Base-by-base conservation (phyloP, 2,888 invertebrate species). In the Thumatha senex region DNA sequence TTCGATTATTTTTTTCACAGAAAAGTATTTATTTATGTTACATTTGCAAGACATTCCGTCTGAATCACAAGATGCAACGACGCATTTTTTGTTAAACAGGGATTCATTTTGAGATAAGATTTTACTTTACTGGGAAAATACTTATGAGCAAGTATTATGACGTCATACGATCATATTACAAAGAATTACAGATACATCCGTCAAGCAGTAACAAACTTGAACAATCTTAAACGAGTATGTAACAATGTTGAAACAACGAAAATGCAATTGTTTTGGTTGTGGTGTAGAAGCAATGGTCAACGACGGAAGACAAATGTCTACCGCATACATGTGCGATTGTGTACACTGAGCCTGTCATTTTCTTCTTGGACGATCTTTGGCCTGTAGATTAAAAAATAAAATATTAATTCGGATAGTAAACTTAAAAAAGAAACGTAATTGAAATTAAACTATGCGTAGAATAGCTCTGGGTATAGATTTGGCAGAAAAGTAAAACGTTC, bases 291-390 rank as follows among this genome's bases (percentile, higher is more conserved):
- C 11, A 36, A 18, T 45, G 18, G 38, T 39, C 13, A 47, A 70
- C 58, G 67, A 18, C 54, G 54, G 40, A 41, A 43, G 41, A 52
- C 34, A 31, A 48, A 11, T 31, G 49, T 38, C 15, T n/a, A n/a
- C n/a, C n/a, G n/a, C n/a, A n/a, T n/a, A n/a, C n/a, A n/a, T n/a
- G n/a, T n/a, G n/a, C n/a, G n/a, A n/a, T n/a, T n/a, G n/a, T 54
- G 59, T 48, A 24, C 48, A 44, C 15, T 53, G 46, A 36, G 63
- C 51, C 48, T 74, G 82, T 89, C 84, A 89, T 81, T 89, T 89
- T 68, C 84, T 87, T 70, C 78, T 88, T 14, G 75, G 61, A 33
- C 82, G 82, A 41, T 85, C 84, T 74, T 80, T 82, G 56, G 54
- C 72, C 81, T 82, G 74, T 13, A 29, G 36, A 45, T 14, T 78